phyloP scores from a whole-genome alignment of 2,113 vertebrate species.

The Chlamydotis undulata region DNA sequence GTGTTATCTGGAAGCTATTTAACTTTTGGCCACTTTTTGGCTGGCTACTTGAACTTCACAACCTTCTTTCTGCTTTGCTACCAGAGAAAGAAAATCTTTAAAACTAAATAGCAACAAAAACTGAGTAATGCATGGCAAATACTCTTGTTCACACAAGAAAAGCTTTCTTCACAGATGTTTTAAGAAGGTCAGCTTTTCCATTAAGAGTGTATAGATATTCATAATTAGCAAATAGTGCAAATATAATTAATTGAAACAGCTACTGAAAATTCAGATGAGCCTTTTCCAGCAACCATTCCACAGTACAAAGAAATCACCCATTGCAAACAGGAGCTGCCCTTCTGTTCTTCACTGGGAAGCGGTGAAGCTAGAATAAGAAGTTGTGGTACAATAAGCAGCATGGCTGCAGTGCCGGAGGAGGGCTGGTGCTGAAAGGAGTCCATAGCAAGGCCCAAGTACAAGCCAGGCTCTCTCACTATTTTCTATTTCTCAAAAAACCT shows the following conservation, averaged over 20 bases:
- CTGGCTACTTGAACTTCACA: background rate
- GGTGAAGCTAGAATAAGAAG: background rate
- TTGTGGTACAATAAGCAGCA: background rate
- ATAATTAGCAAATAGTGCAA: background rate
- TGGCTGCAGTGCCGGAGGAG: background rate
- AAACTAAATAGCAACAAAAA: background rate
- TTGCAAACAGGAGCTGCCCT: background rate
- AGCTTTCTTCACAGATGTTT: background rate
- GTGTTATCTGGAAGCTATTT: background rate
- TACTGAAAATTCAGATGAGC: background rate
- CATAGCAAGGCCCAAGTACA: background rate
- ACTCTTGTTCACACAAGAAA: background rate
- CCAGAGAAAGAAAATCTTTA: background rate
- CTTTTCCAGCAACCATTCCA: background rate
- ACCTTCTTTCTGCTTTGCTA: background rate
- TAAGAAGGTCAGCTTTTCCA: background rate
- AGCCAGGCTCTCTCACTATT: fast-evolving
- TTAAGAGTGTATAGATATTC: background rate
- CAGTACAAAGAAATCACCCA: background rate
- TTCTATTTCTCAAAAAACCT: background rate
- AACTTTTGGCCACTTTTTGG: background rate
- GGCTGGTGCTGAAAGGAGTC: background rate
- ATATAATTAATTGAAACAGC: background rate
- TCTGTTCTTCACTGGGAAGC: background rate
- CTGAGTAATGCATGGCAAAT: background rate